A percentile compares a stretch with the other conserved stretches of the same genome.
phyloP scores from a whole-genome alignment of 2,888 invertebrate genomes.

The Eupithecia pulchellata region DNA sequence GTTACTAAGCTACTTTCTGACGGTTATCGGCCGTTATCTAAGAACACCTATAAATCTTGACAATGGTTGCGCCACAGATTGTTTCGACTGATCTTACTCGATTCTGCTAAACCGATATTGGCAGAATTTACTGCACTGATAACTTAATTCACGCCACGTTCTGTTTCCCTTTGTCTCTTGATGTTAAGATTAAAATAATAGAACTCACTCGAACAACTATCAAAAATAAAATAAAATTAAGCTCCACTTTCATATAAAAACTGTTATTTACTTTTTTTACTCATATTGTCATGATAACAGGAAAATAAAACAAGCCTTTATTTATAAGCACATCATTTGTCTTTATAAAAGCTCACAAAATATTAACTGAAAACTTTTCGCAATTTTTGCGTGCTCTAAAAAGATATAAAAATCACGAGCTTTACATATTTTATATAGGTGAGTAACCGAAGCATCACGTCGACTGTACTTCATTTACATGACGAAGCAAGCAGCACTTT shows the following conservation, averaged over 20 bases:
- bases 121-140: constrained; percentile 8
- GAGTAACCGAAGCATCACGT: constrained; percentile 24
- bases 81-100: constrained; percentile 43
- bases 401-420: constrained; percentile 24
- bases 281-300: background rate
- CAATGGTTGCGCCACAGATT: constrained; percentile 71
- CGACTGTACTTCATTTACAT: background rate
- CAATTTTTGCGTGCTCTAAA: constrained; percentile 7
- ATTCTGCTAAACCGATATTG: constrained; percentile 7
- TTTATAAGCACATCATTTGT: background rate
- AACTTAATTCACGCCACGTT: constrained; percentile 5
- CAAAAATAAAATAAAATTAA: background rate
- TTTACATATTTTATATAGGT: constrained; percentile 23
- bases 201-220: background rate
- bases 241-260: background rate
- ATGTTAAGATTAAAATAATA: background rate
- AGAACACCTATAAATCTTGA: constrained; percentile 78
- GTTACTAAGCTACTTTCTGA: constrained; percentile 78
- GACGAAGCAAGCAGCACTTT: constrained; percentile 11
- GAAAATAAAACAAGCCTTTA: background rate
- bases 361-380: background rate
- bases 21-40: constrained; percentile 75
- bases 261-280: background rate
- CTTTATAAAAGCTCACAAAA: background rate
- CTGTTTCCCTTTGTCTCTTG: constrained; percentile 1